Conservation (phyloP, 2,797 vertebrate species). For the Rhinichthys osculus region DNA sequence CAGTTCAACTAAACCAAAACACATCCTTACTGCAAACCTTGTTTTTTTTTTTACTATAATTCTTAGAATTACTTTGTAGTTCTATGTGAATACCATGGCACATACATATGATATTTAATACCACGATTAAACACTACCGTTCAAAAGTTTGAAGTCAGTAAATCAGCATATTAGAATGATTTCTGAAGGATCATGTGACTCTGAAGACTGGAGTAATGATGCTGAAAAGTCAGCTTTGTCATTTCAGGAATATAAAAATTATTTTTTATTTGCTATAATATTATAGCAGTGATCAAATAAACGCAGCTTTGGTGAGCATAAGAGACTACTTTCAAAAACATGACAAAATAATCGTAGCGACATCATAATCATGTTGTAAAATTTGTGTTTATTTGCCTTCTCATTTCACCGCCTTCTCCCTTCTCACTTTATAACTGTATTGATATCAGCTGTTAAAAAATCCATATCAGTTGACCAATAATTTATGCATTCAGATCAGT, state of each 20-base stretch:
- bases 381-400: background rate
- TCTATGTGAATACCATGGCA: background rate
- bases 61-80: background rate
- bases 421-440: background rate
- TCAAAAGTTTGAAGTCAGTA: background rate
- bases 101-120: background rate
- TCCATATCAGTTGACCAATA: background rate
- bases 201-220: background rate
- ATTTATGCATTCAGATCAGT: background rate
- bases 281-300: background rate
- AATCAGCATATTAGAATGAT: background rate
- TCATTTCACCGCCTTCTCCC: background rate
- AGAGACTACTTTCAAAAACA: background rate
- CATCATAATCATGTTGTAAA: background rate
- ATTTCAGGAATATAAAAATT: background rate
- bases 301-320: background rate
- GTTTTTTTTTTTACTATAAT: background rate
- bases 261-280: background rate
- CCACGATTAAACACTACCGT: background rate
- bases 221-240: background rate
- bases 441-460: background rate
- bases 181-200: background rate
- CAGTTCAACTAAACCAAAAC: background rate
- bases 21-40: background rate
- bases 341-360: background rate